phyloP scores from a whole-genome alignment of 2,113 vertebrate genomes.

The Scortum barcoo region DNA sequence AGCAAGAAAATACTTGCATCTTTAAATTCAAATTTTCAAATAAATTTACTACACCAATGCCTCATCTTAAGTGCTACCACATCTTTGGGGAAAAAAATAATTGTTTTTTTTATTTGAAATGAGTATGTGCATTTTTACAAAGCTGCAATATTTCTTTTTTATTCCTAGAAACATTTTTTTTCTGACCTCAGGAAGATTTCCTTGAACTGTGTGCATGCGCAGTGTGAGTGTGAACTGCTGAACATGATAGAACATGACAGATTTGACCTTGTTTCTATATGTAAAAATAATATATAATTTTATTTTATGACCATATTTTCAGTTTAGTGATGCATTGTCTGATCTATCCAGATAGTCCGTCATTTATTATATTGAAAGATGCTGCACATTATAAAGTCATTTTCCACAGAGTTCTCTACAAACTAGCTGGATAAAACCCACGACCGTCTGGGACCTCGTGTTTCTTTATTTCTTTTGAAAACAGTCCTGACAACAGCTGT shows the following conservation, averaged over 20 bases:
- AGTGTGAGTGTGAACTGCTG: neutral
- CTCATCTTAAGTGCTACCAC: neutral
- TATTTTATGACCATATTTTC: neutral
- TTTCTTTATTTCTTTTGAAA: conserved; percentile 9
- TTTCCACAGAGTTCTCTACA: neutral
- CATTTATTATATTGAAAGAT: neutral
- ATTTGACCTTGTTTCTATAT: neutral
- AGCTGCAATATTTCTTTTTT: neutral
- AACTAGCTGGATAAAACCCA: neutral
- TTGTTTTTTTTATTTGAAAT: neutral
- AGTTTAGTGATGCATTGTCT: neutral
- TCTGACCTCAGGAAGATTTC: neutral
- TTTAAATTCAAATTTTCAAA: neutral
- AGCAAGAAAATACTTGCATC: neutral
- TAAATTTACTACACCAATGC: neutral
- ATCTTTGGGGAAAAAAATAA: neutral
- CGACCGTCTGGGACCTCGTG: neutral
- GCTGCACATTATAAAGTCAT: neutral
- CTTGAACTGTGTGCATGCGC: neutral
- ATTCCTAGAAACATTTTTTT: neutral
- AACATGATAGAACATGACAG: neutral
- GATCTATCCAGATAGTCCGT: neutral
- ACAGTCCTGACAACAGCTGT: conserved; percentile 9
- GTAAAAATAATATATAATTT: too few relatives aligned
- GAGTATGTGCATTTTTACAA: neutral